These are phyloP conservation scores for Picus viridis DNA, from an alignment of 2,797 vertebrate species.

Conservation along the genomic window DNA sequence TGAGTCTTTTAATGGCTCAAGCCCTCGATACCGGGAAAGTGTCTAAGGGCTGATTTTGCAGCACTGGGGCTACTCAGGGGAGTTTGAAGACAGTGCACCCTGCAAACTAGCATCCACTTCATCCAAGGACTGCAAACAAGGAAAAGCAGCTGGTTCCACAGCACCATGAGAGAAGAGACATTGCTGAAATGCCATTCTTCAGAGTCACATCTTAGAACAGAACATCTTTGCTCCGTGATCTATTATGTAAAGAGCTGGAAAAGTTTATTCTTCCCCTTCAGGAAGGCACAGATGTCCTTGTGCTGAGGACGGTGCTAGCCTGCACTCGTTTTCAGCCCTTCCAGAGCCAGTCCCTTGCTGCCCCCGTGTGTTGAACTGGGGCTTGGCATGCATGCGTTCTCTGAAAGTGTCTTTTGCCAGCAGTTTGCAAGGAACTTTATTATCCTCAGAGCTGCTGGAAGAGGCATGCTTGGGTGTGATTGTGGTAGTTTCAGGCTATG, in stretches of 20 bases:
- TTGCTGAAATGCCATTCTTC: neutral
- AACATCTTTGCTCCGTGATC: neutral
- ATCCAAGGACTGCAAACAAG: neutral
- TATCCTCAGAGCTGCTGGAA: neutral
- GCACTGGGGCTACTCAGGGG: neutral
- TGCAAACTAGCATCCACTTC: neutral
- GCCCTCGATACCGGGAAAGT: no score
- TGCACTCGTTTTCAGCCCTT: fast-evolving
- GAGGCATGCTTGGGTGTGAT: fast-evolving
- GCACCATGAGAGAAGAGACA: neutral
- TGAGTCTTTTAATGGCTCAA: neutral
- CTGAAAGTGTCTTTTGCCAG: neutral
- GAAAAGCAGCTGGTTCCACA: neutral
- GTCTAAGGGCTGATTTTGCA: neutral
- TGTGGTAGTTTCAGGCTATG: no score
- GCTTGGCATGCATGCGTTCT: fast-evolving
- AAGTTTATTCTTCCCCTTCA: neutral
- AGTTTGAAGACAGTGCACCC: neutral
- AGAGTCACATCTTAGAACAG: neutral
- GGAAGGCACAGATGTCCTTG: neutral
- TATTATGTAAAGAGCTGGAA: neutral
- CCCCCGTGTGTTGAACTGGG: slow-evolving; percentile 58
- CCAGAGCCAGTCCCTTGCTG: slow-evolving; percentile 32
- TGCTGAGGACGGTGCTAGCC: neutral
- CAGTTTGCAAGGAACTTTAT: neutral